Evolutionary conservation across 2,113 vertebrate genomes (phyloP).

Genomic region (Rattus norvegicus): DNA sequence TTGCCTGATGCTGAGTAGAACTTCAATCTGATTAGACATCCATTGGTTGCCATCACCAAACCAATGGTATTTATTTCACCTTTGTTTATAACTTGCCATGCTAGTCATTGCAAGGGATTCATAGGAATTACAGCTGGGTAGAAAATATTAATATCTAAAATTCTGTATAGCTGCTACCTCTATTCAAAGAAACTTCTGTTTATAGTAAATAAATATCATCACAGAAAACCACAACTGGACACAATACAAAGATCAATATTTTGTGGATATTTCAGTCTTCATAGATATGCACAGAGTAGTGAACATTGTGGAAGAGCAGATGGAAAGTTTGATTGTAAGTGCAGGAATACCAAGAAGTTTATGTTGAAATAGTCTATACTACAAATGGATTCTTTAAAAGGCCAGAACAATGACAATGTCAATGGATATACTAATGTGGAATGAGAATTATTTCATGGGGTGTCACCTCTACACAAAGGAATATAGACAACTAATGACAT

Average conservation of each 20-base stretch:
- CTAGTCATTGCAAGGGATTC: background rate
- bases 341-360: background rate
- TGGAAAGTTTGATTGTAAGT: background rate
- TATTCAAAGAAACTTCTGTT: background rate
- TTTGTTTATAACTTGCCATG: background rate
- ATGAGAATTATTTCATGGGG: background rate
- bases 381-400: background rate
- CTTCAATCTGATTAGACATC: background rate
- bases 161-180: background rate
- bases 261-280: background rate
- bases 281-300: background rate
- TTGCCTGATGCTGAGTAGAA: background rate
- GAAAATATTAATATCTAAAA: background rate
- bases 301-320: background rate
- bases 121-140: background rate
- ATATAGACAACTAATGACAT: background rate
- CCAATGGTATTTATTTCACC: background rate
- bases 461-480: background rate
- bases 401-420: background rate
- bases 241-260: background rate
- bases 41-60: background rate
- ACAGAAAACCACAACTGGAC: background rate
- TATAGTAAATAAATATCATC: background rate
- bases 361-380: background rate
- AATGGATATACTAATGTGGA: background rate